Evolutionary conservation across 64 coral and sea anemone species (phyloP), one percentile per base, ranked within the genome.

Genomic region (Catalaphyllia jardinei): DNA sequence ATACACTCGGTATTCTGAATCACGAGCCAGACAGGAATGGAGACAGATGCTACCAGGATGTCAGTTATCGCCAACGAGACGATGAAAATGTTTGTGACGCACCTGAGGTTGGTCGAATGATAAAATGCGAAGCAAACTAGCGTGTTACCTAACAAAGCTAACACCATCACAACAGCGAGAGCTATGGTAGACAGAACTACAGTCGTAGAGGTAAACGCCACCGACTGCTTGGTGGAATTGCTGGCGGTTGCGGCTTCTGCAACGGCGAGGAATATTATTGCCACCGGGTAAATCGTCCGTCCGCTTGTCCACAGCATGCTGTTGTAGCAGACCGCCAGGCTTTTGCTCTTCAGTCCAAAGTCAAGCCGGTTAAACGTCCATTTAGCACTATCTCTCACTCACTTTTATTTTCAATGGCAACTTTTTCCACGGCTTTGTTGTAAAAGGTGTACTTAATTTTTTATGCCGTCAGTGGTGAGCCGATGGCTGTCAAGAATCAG

Each of bases 11-110:
- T 87, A 19, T 93, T 65, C 75, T 93, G 91, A 62, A 96, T 88
- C 60, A 87, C 89, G 13, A 96, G 86, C 95, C 95, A 96, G 22
- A 96, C 59, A 10, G 95, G 95, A 67, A 94, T 93, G 8, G 95
- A 97, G 52, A 97, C 87, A 0, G 88, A 67, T 0, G 95, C 95
- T 18, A 97, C 91, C 20, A 88, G 77, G 67, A 97, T 94, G 27
- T 97, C 95, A 1, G 95, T 97, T 29, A 88, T 69, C 4, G 95
- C 95, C 11, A 97, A 82, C 4, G 95, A 93, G 19, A 97, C 75
- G 20, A 97, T 97, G 60, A 97, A 97, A 4, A 93, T 19, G 17
- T 92, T 91, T 80, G 91, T 97, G 33, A 92, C 88, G 52, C 76
- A 90, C 29, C 77, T 88, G 10, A 97, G 88, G 69, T 93, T 91